Conservation (phyloP, 2,888 invertebrate species). For the Melieria crassipennis region DNA sequence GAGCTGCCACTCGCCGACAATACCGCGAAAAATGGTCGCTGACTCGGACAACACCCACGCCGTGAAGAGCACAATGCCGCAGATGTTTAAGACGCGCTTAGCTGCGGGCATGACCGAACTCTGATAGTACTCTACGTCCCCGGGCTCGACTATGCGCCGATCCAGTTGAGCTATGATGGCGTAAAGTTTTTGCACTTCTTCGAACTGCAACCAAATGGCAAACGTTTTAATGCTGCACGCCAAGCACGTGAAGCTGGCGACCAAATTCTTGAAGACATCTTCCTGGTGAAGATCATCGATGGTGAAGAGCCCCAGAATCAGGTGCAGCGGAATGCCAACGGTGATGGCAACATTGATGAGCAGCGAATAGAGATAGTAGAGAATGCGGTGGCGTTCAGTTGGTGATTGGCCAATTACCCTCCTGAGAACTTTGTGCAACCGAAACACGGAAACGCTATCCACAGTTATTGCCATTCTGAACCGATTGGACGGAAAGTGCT, state of each 20-base stretch:
- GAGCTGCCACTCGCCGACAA: conserved; percentile 20
- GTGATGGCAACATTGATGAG: conserved; percentile 36
- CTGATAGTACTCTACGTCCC: conserved; percentile 31
- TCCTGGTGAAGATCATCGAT: conserved; percentile 23
- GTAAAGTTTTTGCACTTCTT: conserved; percentile 33
- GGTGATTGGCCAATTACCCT: conserved; percentile 32
- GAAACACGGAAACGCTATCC: conserved; percentile 7
- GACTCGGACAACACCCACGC: too few species aligned
- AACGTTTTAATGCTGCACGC: conserved; percentile 37
- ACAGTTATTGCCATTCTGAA: too few species aligned
- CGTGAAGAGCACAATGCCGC: too few species aligned
- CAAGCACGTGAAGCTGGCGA: conserved; percentile 36
- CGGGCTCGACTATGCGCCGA: conserved; percentile 21
- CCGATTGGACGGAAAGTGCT: too few species aligned
- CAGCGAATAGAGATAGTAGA: conserved; percentile 37
- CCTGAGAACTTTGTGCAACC: conserved; percentile 35
- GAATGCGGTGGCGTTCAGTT: conserved; percentile 14
- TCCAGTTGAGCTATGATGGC: conserved; percentile 35
- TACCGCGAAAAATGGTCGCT: background rate
- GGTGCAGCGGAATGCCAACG: conserved; percentile 40
- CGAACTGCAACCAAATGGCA: conserved; percentile 38
- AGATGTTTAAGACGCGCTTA: background rate
- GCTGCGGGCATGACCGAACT: conserved; percentile 2
- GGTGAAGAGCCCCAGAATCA: conserved; percentile 41
- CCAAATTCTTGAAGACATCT: conserved; percentile 40